Conservation (phyloP, 2,797 vertebrate species). For the Sebastes hubbsi region DNA sequence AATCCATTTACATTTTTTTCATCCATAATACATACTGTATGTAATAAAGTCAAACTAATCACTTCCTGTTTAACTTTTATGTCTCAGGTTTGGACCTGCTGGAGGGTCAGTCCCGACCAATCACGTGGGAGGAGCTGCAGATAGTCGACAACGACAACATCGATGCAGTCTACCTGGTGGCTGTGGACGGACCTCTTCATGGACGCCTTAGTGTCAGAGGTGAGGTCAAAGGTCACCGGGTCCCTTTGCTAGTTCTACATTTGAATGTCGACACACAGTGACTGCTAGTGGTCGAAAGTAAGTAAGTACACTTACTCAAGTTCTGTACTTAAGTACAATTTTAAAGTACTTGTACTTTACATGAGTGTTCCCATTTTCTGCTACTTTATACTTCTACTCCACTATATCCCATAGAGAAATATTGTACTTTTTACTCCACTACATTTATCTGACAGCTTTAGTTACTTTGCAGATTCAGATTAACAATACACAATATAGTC, state of each 20-base stretch:
- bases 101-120: slow-evolving; percentile 79
- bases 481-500: not conserved
- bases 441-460: not conserved
- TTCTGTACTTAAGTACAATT: too few species aligned
- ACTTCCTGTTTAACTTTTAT: too few species aligned
- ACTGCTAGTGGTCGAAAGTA: too few species aligned
- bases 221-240: slow-evolving; percentile 40
- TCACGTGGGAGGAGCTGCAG: slow-evolving; percentile 80
- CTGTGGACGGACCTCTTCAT: slow-evolving; percentile 73
- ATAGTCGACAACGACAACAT: slow-evolving; percentile 81
- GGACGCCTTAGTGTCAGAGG: slow-evolving; percentile 74
- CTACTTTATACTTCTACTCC: not conserved
- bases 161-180: slow-evolving; percentile 71
- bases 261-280: not conserved
- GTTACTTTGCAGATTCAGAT: not conserved
- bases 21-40: too few species aligned
- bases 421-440: not conserved
- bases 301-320: too few species aligned
- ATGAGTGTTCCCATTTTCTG: too few species aligned
- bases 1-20: not conserved
- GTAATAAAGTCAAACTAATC: not conserved
- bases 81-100: slow-evolving; percentile 76
- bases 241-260: not conserved
- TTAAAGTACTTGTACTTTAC: too few species aligned
- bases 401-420: not conserved